These are phyloP conservation scores for Platyscapa corneri DNA, from an alignment of 1,140 invertebrate genomes.

Conservation along the genomic window DNA sequence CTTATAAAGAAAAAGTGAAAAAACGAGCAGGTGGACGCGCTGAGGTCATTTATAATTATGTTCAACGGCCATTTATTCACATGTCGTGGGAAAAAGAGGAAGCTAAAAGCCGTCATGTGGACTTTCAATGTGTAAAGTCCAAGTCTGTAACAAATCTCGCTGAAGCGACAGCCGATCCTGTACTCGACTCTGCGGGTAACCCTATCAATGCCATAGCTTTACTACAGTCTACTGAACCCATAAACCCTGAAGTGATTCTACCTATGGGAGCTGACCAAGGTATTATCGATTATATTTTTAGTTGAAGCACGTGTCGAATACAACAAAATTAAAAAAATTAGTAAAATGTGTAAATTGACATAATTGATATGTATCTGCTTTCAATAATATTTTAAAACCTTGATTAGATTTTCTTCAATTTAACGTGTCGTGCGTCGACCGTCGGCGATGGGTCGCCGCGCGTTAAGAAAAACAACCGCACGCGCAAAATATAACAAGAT, in stretches of 20 bases:
- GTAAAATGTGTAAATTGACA: neutral
- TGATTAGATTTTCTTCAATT: no score
- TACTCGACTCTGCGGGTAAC: slow-evolving; percentile 78
- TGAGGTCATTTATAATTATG: slow-evolving; percentile 99
- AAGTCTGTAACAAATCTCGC: slow-evolving; percentile 95
- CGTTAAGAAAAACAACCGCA: no score
- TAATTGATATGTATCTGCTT: neutral
- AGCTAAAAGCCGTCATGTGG: slow-evolving; percentile 98
- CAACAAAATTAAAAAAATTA: no score
- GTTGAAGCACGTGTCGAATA: neutral
- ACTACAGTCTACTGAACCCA: slow-evolving; percentile 57
- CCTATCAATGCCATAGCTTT: slow-evolving; percentile 69
- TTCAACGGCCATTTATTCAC: slow-evolving; percentile 99
- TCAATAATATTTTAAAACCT: neutral
- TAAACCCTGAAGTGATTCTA: slow-evolving; percentile 59
- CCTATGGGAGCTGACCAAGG: slow-evolving; percentile 64
- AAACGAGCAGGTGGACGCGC: slow-evolving; percentile 92
- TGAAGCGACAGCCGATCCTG: slow-evolving; percentile 92
- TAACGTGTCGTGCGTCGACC: no score
- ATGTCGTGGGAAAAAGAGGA: slow-evolving; percentile 99
- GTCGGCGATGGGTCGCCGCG: no score
- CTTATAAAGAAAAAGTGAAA: slow-evolving; percentile 98
- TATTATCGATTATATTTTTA: slow-evolving; percentile 5
- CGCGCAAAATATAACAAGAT: no score
- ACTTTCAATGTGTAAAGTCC: slow-evolving; percentile 97